A percentile compares a stretch with the other conserved stretches of the same genome.
phyloP scores from a whole-genome alignment of 2,113 vertebrate genomes.

The Caranx melampygus region DNA sequence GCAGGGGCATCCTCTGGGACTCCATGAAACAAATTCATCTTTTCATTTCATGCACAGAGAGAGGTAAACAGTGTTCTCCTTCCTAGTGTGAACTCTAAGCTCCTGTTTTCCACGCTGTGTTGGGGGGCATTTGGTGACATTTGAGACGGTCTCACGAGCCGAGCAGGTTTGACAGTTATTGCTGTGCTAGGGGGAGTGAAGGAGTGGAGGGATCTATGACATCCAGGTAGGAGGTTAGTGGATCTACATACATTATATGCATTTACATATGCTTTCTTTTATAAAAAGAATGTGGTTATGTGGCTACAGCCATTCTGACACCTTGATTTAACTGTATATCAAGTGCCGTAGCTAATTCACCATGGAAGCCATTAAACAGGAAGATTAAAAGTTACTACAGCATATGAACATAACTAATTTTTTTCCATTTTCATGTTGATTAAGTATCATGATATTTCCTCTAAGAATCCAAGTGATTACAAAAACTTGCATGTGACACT shows the following conservation, averaged over 20 bases:
- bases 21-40: constrained; percentile 56
- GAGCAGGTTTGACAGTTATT: constrained; percentile 15
- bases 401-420: not conserved
- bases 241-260: not conserved
- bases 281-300: not conserved
- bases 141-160: constrained; percentile 49
- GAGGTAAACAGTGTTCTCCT: constrained; percentile 50
- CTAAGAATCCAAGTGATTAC: not conserved
- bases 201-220: constrained; percentile 12
- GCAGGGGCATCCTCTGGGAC: constrained; percentile 27
- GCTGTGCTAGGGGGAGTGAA: constrained; percentile 30
- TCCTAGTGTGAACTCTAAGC: constrained; percentile 49
- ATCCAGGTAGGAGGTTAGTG: not conserved
- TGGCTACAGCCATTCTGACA: not conserved
- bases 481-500: constrained; percentile 3
- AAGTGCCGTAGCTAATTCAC: not conserved
- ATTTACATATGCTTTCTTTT: not conserved
- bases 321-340: not conserved
- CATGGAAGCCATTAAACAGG: not conserved
- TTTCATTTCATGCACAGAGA: constrained; percentile 69
- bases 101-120: constrained; percentile 25
- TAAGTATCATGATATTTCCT: not conserved
- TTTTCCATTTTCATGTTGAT: not conserved
- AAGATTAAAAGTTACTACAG: not conserved
- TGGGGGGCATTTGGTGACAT: constrained; percentile 53